Evolutionary conservation across 2,888 invertebrate genomes (phyloP).

Genomic region (Rotaria macrura): DNA sequence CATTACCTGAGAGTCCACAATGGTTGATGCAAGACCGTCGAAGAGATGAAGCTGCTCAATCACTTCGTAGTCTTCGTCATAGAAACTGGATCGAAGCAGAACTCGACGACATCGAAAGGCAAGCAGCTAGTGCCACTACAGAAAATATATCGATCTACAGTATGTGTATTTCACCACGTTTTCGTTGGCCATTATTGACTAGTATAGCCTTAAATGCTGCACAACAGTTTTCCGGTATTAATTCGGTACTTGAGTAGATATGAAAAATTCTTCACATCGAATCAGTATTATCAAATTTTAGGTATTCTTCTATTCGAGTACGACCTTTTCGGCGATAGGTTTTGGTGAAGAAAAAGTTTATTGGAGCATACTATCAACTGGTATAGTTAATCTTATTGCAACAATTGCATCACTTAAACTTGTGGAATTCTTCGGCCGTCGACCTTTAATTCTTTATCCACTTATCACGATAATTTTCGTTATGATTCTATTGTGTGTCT

Average conservation of each 20-base stretch:
- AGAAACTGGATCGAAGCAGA: slow-evolving; percentile 77
- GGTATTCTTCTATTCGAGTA: slow-evolving; percentile 17
- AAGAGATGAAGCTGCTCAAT: slow-evolving; percentile 42
- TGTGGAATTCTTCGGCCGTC: neutral
- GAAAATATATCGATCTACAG: neutral
- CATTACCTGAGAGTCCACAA: slow-evolving; percentile 29
- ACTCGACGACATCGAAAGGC: slow-evolving; percentile 88
- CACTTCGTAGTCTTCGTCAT: slow-evolving; percentile 61
- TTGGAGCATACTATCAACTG: neutral
- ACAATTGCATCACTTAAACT: neutral
- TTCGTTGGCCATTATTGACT: slow-evolving; percentile 9
- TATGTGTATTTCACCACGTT: neutral
- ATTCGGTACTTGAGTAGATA: neutral
- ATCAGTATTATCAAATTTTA: neutral
- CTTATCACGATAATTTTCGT: neutral
- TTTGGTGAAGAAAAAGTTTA: neutral
- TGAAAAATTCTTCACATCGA: too few species aligned
- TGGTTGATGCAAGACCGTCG: neutral
- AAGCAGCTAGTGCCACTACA: slow-evolving; percentile 52
- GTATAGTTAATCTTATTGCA: neutral
- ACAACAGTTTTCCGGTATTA: neutral
- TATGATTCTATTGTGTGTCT: neutral
- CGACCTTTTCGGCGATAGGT: neutral
- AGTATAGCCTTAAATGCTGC: neutral
- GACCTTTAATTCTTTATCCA: neutral